Evolutionary conservation across 2,113 vertebrate species (phyloP).

Genomic region (chimpanzee (Pan troglodytes)): NHGRI_mPanTro3-v2.1_pri NC_072404.2:9679001-9679500

Average conservation of each 20-base stretch:
- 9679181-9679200: rapidly evolving
- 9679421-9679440: background rate
- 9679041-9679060: background rate
- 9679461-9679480: rapidly evolving
- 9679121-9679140: too few relatives aligned
- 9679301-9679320: background rate
- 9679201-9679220: background rate
- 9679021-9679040: background rate
- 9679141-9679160: too few relatives aligned
- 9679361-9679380: background rate
- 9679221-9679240: too few relatives aligned
- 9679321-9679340: background rate
- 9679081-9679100: background rate
- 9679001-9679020: background rate
- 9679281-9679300: background rate
- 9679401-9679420: background rate
- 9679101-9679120: background rate
- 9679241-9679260: rapidly evolving
- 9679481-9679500: background rate
- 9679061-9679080: background rate
- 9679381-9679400: background rate
- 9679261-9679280: background rate
- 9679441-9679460: background rate
- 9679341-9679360: background rate
- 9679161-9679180: rapidly evolving